Evolutionary conservation across 2,113 vertebrate species (phyloP), one percentile per base, ranked within the genome.

Genomic region (Ancistrus triradiatus): DNA sequence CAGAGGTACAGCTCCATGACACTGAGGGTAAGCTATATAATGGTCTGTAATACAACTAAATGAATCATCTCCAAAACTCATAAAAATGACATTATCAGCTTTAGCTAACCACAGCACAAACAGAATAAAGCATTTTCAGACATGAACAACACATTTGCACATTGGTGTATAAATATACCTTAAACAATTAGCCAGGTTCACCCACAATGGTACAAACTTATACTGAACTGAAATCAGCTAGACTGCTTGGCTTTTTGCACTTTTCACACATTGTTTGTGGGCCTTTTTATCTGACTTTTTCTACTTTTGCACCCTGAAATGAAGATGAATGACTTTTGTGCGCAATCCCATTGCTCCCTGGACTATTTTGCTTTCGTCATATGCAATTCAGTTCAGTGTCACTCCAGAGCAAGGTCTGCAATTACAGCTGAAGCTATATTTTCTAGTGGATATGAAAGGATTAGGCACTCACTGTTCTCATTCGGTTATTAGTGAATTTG

Each of bases 281-380:
- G 18, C 58, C 9, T 31, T 18, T 28, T 9, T 28, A 42, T 50
- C 25, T 48, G 9, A 21, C 15, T 10, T 22, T 7, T 27, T 47
- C 27, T 24, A 10, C 8, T 9, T 37, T 35, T 19, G 35, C 46
- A 21, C 40, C 18, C 31, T 31, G 17, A 63, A 73, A 73, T 68
- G 60, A 73, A 73, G 71, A 73, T 60, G 66, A 73, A 73, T 64
- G 71, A 61, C 71, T 69, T 63, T 47, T 55, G 57, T 14, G 33
- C 35, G 25, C 60, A 53, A 48, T 58, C 66, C 33, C 24, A 33
- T 60, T 62, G 46, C 51, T 72, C 70, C 38, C 70, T 63, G 64
- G 52, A 56, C 44, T 67, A 60, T 50, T 72, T 67, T 65, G 60
- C 66, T 69, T 62, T 68, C 59, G 70, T 73, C 70, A 55, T 64